phyloP scores from a whole-genome alignment of 2,113 vertebrate species.

The Leptobrachium leishanense region DNA sequence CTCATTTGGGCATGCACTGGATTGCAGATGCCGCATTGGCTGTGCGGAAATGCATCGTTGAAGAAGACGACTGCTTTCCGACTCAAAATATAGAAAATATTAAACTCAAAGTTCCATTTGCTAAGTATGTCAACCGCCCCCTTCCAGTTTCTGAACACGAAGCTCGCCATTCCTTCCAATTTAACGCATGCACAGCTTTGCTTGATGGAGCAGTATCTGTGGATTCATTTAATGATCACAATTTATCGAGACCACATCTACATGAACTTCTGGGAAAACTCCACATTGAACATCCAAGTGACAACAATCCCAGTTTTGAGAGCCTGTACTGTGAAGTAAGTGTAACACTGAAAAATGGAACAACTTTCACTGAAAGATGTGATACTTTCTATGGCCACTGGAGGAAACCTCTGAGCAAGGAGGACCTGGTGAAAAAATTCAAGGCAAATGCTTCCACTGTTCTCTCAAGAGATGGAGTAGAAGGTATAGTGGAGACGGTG shows the following conservation, averaged over 20 bases:
- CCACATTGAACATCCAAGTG: slow-evolving; percentile 70
- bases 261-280: slow-evolving; percentile 73
- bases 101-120: slow-evolving; percentile 76
- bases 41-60: slow-evolving; percentile 66
- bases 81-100: slow-evolving; percentile 65
- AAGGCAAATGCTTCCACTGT: slow-evolving; percentile 64
- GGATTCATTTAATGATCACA: slow-evolving; percentile 67
- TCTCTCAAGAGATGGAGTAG: slow-evolving; percentile 64
- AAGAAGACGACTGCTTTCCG: slow-evolving; percentile 51
- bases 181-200: slow-evolving; percentile 77
- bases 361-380: slow-evolving; percentile 54
- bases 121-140: slow-evolving; percentile 80
- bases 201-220: slow-evolving; percentile 73
- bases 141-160: slow-evolving; percentile 81
- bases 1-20: slow-evolving; percentile 91
- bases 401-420: slow-evolving; percentile 82
- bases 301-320: slow-evolving; percentile 85
- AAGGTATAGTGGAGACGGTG: slow-evolving; percentile 70
- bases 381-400: slow-evolving; percentile 91
- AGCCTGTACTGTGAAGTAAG: slow-evolving; percentile 79
- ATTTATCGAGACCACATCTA: slow-evolving; percentile 65
- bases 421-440: slow-evolving; percentile 82
- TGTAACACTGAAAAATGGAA: slow-evolving; percentile 60
- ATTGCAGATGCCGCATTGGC: slow-evolving; percentile 79
- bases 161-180: slow-evolving; percentile 92